Conservation (phyloP, 2,888 invertebrate genomes). For the Sinhomidia bicolor region DNA sequence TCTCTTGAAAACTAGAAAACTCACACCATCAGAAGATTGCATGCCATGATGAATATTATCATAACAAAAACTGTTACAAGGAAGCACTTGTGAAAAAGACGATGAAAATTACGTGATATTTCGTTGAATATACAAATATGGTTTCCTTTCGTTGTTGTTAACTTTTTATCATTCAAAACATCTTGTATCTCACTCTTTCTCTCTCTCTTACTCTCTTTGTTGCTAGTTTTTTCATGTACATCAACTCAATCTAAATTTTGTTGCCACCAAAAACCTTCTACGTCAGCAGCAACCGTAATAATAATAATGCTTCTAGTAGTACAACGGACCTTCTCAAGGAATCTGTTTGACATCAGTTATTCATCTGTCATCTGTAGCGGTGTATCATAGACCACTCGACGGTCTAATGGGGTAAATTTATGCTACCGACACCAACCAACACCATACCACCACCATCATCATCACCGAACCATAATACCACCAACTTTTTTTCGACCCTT, state of each 20-base stretch:
- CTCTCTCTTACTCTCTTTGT: background rate
- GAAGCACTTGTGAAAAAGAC: too few species aligned
- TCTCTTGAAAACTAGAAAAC: too few species aligned
- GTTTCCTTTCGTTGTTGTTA: too few species aligned
- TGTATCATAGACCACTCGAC: background rate
- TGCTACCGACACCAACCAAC: background rate
- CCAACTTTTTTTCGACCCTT: conserved; percentile 20
- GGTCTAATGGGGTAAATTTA: background rate
- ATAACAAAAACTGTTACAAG: too few species aligned
- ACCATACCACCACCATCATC: conserved; percentile 14
- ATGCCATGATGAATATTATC: too few species aligned
- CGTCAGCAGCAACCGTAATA: background rate
- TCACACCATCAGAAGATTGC: too few species aligned
- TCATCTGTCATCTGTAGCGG: conserved; percentile 47
- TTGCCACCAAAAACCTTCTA: background rate
- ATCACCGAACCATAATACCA: background rate
- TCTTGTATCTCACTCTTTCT: background rate
- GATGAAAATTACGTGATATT: too few species aligned
- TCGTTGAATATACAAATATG: too few species aligned
- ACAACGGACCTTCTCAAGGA: background rate
- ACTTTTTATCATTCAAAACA: background rate
- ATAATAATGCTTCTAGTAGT: background rate
- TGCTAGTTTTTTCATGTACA: background rate
- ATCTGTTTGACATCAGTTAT: conserved; percentile 63
- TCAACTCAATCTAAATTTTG: conserved; percentile 2